These are phyloP conservation scores for Pipistrellus pipistrellus DNA, from an alignment of 2,797 vertebrate species.

Conservation along the genomic window DNA sequence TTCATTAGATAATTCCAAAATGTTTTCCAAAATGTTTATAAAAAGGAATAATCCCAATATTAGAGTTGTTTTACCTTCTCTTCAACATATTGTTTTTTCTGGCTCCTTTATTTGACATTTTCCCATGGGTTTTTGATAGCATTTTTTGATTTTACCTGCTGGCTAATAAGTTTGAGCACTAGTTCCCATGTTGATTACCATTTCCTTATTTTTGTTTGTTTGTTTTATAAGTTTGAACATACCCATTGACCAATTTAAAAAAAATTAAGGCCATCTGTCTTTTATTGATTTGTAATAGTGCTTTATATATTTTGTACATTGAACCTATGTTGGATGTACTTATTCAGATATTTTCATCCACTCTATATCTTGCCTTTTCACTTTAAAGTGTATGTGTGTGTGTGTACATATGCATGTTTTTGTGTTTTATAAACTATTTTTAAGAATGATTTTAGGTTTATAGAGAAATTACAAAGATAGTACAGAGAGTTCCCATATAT, in stretches of 20 bases:
- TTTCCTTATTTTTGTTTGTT: background rate
- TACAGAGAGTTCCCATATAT: background rate
- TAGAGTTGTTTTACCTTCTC: background rate
- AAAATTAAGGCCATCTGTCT: background rate
- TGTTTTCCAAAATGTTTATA: background rate
- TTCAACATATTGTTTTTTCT: background rate
- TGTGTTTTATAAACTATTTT: too few species aligned
- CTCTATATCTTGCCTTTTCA: background rate
- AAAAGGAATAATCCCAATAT: background rate
- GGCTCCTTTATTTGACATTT: background rate
- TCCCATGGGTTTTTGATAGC: background rate
- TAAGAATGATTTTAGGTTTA: background rate
- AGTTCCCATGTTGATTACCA: background rate
- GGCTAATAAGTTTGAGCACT: background rate
- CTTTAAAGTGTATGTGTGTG: background rate
- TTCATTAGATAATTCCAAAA: background rate
- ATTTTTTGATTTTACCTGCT: background rate
- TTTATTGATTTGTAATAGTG: background rate
- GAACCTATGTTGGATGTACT: background rate
- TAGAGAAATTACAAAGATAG: background rate
- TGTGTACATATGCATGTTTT: background rate
- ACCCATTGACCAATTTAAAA: background rate
- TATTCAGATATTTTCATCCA: background rate
- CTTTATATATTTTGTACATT: background rate
- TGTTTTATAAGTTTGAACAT: background rate